Evolutionary conservation across 2,888 invertebrate species (phyloP), one percentile per base, ranked within the genome.

Genomic region (Antheraea assamensis): DNA sequence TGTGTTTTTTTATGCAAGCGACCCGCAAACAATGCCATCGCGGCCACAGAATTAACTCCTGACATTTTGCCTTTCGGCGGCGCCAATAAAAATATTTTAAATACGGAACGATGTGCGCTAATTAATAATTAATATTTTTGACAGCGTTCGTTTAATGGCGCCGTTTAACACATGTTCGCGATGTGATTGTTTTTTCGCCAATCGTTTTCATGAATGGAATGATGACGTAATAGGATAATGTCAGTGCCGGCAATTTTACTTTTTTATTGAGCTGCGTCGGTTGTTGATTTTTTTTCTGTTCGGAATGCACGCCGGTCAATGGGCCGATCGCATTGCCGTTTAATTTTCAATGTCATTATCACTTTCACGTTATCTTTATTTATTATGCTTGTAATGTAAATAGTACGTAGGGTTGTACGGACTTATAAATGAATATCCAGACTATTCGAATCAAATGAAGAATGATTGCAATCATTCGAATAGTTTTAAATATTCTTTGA

Each of bases 161-260:
- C 85, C n/a, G 91, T 88, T 92, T 90, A 93, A 93, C 93, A 92
- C 92, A 91, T 92, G 93, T 90, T 89, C 81, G 13, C 90, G 89
- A 88, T 89, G 88, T 87, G 90, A 93, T 93, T 93, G 93, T 92
- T 92, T 92, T 91, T 90, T 90, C 90, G 85, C 88, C 88, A 86
- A 86, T 89, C 92, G 91, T 90, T 92, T 90, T 91, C 91, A 93
- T 94, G 94, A 94, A 94, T 94, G 94, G 84, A 90, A 89, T 92
- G 92, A 93, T 94, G 94, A 94, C 93, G 94, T 94, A 93, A 93
- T 94, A 92, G 93, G 92, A 93, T 94, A 93, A 94, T 93, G 93
- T 92, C 92, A 92, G 90, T 88, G 90, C 86, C 87, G 90, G 90
- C 88, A 89, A 92, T 94, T 94, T 93, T 89, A 92, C 93, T 91